Conservation (phyloP, 2,797 vertebrate species). For the Trachurus trachurus region DNA sequence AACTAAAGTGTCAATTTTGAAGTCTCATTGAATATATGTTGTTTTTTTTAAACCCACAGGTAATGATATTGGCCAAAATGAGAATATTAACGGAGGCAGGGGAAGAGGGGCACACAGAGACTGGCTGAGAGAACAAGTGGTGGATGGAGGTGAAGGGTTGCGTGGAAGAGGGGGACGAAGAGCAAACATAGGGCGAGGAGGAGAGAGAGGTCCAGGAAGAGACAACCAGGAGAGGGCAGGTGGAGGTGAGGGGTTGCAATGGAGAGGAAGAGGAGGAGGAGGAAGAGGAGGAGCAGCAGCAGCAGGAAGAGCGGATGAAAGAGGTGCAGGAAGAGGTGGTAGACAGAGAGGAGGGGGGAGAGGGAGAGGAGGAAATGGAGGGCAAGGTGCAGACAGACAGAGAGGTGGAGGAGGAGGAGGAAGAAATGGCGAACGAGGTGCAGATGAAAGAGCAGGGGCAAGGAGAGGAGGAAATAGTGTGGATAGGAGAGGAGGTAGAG, state of each 20-base stretch:
- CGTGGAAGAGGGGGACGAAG: not conserved
- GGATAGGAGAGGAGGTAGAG: constrained; percentile 15
- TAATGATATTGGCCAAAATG: constrained; percentile 36
- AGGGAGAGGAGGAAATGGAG: constrained; percentile 2
- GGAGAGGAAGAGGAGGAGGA: not conserved
- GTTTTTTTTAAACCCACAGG: constrained; percentile 30
- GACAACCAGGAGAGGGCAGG: not conserved
- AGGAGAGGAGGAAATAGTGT: constrained; percentile 33
- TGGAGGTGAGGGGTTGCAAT: not conserved
- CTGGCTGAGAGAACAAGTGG: too few relatives aligned
- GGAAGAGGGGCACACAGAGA: not conserved
- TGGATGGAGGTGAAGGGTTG: not conserved
- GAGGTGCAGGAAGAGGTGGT: not conserved
- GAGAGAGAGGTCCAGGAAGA: not conserved
- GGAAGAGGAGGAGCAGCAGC: not conserved
- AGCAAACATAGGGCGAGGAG: not conserved
- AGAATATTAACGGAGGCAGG: not conserved
- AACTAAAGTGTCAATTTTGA: not conserved
- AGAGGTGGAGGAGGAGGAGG: not conserved
- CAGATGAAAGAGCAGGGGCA: not conserved
- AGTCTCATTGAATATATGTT: constrained; percentile 7
- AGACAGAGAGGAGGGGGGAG: not conserved
- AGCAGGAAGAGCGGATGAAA: constrained; percentile 1
- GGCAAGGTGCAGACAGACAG: constrained; percentile 7
- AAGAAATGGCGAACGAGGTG: constrained; percentile 13